Percentiles rank a stretch among this genome's conserved stretches.
phyloP scores from a whole-genome alignment of 2,888 invertebrate genomes.

The Agrochola circellaris region DNA sequence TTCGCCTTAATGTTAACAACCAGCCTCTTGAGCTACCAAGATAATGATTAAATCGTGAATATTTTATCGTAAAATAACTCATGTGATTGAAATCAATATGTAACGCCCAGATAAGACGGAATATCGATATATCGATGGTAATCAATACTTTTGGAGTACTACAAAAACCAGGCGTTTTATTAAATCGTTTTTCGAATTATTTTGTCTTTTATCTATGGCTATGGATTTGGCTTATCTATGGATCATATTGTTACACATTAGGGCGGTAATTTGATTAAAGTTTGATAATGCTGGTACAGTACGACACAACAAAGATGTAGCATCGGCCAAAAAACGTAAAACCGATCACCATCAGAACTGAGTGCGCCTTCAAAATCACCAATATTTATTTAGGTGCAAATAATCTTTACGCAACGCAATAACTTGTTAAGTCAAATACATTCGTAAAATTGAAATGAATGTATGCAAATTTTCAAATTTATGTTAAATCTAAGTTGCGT shows the following conservation, averaged over 20 bases:
- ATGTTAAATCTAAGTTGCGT: too few relatives aligned
- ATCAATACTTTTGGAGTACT: conserved; percentile 25
- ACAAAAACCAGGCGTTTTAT: background rate
- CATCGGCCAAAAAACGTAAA: too few relatives aligned
- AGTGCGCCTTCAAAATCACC: too few relatives aligned
- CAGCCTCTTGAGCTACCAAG: background rate
- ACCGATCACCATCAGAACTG: too few relatives aligned
- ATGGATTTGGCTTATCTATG: conserved; percentile 14
- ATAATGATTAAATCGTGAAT: conserved; percentile 12
- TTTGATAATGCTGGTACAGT: conserved; percentile 11
- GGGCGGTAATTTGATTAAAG: conserved; percentile 4
- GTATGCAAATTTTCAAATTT: too few relatives aligned
- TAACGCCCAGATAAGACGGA: conserved; percentile 30
- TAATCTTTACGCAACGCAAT: too few relatives aligned
- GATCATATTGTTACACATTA: background rate
- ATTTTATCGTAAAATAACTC: conserved; percentile 42
- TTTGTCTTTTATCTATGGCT: conserved; percentile 7
- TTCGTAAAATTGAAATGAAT: too few relatives aligned
- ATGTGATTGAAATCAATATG: conserved; percentile 55
- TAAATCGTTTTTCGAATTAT: background rate
- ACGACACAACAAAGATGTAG: too few relatives aligned
- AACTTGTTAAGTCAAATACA: too few relatives aligned
- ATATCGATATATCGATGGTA: background rate
- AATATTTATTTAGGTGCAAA: too few relatives aligned
- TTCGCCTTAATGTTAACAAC: too few relatives aligned